Evolutionary conservation across 2,888 invertebrate genomes (phyloP).

Genomic region (Boloria euphrosyne): DNA sequence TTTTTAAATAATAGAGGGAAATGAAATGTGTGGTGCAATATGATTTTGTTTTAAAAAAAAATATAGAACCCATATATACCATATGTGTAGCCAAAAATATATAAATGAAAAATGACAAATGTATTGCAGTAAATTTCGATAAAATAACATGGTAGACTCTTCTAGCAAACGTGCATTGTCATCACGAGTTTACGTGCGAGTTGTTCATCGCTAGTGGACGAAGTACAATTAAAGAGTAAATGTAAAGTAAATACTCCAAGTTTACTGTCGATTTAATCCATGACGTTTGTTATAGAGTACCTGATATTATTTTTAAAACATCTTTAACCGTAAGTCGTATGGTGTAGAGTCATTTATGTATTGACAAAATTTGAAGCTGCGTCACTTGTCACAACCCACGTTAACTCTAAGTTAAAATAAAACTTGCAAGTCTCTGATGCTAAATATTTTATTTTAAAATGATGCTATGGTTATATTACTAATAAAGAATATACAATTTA

Average conservation of each 20-base stretch:
- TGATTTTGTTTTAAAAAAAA: no score
- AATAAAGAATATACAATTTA: neutral
- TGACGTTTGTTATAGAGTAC: slow-evolving; percentile 62
- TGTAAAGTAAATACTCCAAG: slow-evolving; percentile 77
- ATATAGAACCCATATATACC: no score
- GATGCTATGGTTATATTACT: slow-evolving; percentile 10
- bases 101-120: neutral
- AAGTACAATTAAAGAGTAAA: slow-evolving; percentile 74
- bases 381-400: slow-evolving; percentile 56
- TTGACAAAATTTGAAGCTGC: slow-evolving; percentile 39
- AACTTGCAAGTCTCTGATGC: slow-evolving; percentile 53
- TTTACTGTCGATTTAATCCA: slow-evolving; percentile 73
- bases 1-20: no score
- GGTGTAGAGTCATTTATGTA: slow-evolving; percentile 54
- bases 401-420: slow-evolving; percentile 21
- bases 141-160: slow-evolving; percentile 42
- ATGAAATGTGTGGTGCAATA: no score
- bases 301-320: slow-evolving; percentile 14
- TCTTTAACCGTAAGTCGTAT: slow-evolving; percentile 34
- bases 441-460: slow-evolving; percentile 47
- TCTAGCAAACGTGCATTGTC: slow-evolving; percentile 67
- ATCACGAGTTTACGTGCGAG: slow-evolving; percentile 63
- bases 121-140: neutral
- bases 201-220: slow-evolving; percentile 58
- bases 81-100: no score